Percentiles rank a stretch among this genome's conserved stretches.
These are phyloP conservation scores for Phymanthus crucifer DNA, from an alignment of 92 coral and sea anemone genomes.

Conservation along the genomic window DNA sequence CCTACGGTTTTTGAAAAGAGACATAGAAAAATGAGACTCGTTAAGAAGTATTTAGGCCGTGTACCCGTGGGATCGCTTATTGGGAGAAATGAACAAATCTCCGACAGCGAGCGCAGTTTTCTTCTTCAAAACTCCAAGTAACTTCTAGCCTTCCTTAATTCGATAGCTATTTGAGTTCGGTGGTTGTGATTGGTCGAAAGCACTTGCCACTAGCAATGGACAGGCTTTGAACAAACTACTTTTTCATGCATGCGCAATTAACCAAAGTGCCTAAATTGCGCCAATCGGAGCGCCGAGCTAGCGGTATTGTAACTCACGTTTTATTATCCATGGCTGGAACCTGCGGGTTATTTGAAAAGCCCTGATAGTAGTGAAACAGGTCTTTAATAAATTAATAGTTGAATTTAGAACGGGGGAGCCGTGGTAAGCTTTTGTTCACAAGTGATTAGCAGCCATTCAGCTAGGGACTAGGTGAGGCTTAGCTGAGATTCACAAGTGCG, in stretches of 20 bases:
- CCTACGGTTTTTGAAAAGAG: not conserved
- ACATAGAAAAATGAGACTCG: not conserved
- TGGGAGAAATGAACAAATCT: not conserved
- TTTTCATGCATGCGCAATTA: slow-evolving; percentile 92
- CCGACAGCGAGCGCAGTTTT: slow-evolving; percentile 4
- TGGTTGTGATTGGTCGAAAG: slow-evolving; percentile 60
- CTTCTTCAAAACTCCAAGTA: slow-evolving; percentile 32
- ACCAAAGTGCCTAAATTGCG: slow-evolving; percentile 57
- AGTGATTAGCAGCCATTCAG: slow-evolving; percentile 64
- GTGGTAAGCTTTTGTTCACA: slow-evolving; percentile 73
- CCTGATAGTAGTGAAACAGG: slow-evolving; percentile 75
- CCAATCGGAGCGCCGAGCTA: slow-evolving; percentile 62
- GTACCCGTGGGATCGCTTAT: slow-evolving; percentile 40
- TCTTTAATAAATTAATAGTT: slow-evolving; percentile 90
- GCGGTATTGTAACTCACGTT: slow-evolving; percentile 71
- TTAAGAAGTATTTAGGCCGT: slow-evolving; percentile 14
- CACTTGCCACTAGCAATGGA: slow-evolving; percentile 76
- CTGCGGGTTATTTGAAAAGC: slow-evolving; percentile 70
- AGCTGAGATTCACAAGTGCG: slow-evolving; percentile 67
- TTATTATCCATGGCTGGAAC: slow-evolving; percentile 56
- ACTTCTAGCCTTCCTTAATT: slow-evolving; percentile 56
- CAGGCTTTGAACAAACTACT: slow-evolving; percentile 75
- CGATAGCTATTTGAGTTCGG: slow-evolving; percentile 61
- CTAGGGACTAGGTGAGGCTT: slow-evolving; percentile 55
- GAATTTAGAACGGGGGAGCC: slow-evolving; percentile 56